Conservation (phyloP, 2,113 vertebrate genomes). For the Cyanoderma ruficeps region DNA sequence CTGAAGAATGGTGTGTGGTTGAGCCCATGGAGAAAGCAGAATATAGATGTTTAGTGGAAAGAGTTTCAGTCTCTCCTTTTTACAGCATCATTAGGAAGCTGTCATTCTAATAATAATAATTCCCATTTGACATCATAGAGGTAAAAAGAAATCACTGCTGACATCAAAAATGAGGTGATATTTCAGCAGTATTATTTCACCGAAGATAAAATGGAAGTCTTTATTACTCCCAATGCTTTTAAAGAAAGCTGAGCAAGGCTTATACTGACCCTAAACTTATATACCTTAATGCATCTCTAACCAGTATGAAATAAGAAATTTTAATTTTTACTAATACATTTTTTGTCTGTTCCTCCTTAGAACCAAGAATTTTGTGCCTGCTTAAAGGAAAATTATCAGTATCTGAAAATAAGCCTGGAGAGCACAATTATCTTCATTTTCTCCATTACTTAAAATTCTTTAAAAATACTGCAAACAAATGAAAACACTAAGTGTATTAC, state of each 20-base stretch:
- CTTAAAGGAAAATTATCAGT: neutral
- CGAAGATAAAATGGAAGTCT: conserved; percentile 73
- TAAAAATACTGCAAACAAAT: neutral
- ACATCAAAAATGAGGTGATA: conserved; percentile 78
- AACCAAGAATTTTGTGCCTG: neutral
- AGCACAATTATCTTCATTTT: neutral
- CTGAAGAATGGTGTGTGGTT: neutral
- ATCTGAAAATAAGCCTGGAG: neutral
- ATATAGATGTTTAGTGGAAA: conserved; percentile 48
- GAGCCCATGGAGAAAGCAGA: neutral
- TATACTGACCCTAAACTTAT: conserved; percentile 65
- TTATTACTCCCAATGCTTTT: conserved; percentile 75
- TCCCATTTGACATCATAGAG: conserved; percentile 73
- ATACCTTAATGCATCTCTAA: conserved; percentile 52
- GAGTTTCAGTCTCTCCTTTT: conserved; percentile 48
- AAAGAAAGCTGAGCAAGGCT: conserved; percentile 74
- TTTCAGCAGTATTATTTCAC: conserved; percentile 75
- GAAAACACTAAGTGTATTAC: neutral
- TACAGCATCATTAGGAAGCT: conserved; percentile 70
- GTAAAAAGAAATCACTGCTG: conserved; percentile 75
- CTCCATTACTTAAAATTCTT: neutral
- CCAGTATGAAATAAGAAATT: conserved; percentile 55
- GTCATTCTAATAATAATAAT: conserved; percentile 74
- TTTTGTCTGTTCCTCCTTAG: conserved; percentile 4
- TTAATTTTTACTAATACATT: conserved; percentile 46